A percentile compares a stretch with the other conserved stretches of the same genome.
Conservation (phyloP, 2,888 invertebrate genomes). For the Eristalinus aeneus region DNA sequence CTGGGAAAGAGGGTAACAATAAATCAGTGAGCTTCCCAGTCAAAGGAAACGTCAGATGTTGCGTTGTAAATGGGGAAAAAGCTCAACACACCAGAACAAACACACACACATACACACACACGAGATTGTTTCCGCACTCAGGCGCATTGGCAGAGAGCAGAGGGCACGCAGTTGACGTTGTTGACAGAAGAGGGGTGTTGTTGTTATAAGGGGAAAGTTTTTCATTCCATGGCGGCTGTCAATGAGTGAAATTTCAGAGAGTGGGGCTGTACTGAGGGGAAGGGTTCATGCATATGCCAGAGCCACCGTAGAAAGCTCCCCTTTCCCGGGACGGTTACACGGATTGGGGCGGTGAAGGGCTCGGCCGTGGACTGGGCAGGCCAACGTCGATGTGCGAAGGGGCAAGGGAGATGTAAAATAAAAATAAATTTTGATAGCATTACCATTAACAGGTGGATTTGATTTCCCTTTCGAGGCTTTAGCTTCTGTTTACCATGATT, state of each 20-base stretch:
- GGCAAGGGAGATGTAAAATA: conserved; percentile 31
- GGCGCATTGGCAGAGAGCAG: neutral
- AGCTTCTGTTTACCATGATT: conserved; percentile 57
- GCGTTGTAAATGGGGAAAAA: conserved; percentile 8
- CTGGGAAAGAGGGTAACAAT: conserved; percentile 35
- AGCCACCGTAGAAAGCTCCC: conserved; percentile 14
- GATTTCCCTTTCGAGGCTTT: conserved; percentile 56
- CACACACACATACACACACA: conserved; percentile 1
- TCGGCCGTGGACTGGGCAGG: neutral
- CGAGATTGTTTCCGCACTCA: neutral
- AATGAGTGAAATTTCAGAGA: conserved; percentile 3
- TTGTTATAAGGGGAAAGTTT: conserved; percentile 13
- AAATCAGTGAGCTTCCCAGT: conserved; percentile 36
- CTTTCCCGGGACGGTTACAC: neutral
- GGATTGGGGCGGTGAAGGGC: neutral
- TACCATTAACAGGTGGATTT: conserved; percentile 63
- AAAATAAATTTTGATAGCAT: conserved; percentile 60
- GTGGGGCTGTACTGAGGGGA: neutral
- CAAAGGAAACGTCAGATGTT: conserved; percentile 21
- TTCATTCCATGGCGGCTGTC: conserved; percentile 14
- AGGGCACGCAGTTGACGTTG: neutral
- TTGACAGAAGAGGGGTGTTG: neutral
- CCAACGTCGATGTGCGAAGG: neutral
- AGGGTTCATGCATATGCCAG: neutral
- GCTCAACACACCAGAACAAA: conserved; percentile 11